Evolutionary conservation across 2,888 invertebrate species (phyloP), one percentile per base, ranked within the genome.

Genomic region (Drosophila kanekoi): DNA sequence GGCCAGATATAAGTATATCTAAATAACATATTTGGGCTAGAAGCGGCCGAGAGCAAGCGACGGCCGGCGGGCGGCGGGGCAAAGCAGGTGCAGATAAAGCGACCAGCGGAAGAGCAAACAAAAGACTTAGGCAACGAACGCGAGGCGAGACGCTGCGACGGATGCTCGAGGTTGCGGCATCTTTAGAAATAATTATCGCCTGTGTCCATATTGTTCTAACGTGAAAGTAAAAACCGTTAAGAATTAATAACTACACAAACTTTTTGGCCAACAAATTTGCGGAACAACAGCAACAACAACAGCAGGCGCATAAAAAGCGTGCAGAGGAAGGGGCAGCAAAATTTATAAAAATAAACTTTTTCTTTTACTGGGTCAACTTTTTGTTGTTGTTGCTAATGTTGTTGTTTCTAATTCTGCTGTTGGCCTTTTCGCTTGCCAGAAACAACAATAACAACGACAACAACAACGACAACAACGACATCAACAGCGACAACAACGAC

Each of bases 181-280:
- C 79, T 75, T 79, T 69, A 60, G 79, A 75, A 79, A 76, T 89
- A 85, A 89, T 85, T 85, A 85, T 87, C 87, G 79, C 79, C 82
- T 69, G 52, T 87, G 87, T 79, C 87, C 87, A 89, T 85, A 85
- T 89, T 89, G 84, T 89, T 85, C 84, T 85, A 85, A 81, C 87
- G 84, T 87, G 84, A 85, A 85, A 85, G 89, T 85, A 85, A 85
- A 85, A 85, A 87, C 84, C 89, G 84, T 85, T 89, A 85, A 85
- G 89, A 89, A 89, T 89, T 85, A 85, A 85, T 85, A 85, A 82
- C 87, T 77, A 69, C 64, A 49, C 63, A 78, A 40, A 35, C 58
- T 70, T 76, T 83, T 86, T 67, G 74, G 56, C 73, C 45, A 65
- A 61, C 56, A 81, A 72, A 70, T 67, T 79, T 60, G 71, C 64